Base-by-base conservation (phyloP, 2,888 invertebrate genomes). In the Beris morrisii region DNA sequence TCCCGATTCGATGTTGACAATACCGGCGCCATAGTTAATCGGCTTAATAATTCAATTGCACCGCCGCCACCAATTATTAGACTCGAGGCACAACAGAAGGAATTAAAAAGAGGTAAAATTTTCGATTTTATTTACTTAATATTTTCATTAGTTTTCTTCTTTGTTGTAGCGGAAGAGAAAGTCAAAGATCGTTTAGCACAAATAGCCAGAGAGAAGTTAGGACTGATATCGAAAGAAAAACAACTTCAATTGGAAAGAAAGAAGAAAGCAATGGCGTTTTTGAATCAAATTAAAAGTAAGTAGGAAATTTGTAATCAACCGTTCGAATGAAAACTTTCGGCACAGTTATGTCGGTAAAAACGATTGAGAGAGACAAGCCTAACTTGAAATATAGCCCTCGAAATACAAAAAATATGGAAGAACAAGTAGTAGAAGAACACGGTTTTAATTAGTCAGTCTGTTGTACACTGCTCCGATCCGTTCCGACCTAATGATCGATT, bases 211-310 rank as follows among this genome's bases (percentile, higher is more conserved):
- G 82, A 88, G 77, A 79, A 87, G 78, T 74, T 88, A 73, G 83
- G 86, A 71, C 75, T 84, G 75, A 78, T 83, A 76, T 75, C 82
- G 73, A 79, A 84, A 73, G 86, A 86, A 75, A 80, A 86, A 70
- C 77, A 83, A 70, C 74, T 89, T 67, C 90, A 91, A 74, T 75
- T 87, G 71, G 92, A 92, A 76, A 81, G 95, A 0, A 89, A 92
- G 72, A 86, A 87, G 31, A 89, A 91, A 72, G 94, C 93, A 0
- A 89, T 92, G 9, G 90, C 91, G 75, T 94, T 95, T 78, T 84
- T 92, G 9, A 80, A 78, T 73, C 80, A 81, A 72, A 81, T 81
- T n/a, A 80, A 80, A 74, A 76, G 81, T 80, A 32, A 54, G 65
- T 48, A 5, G 4, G 31, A 12, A 3, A 5, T 28, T 13, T 52